Base-by-base conservation (phyloP, 2,113 vertebrate species). In the Thamnaconus septentrionalis region DNA sequence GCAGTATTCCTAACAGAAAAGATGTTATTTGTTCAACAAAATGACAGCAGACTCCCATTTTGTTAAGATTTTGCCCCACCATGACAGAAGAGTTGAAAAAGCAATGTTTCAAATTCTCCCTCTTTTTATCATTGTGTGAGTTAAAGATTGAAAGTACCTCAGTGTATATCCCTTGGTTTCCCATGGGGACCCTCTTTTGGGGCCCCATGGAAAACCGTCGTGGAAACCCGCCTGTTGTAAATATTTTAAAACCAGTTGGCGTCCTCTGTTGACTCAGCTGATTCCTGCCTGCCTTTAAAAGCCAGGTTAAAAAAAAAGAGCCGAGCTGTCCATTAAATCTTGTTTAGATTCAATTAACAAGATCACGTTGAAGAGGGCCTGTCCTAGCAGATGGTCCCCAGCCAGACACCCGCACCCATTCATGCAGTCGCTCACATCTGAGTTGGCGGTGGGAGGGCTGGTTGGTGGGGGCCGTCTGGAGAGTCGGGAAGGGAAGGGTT, bases 261-360 rank as follows among this genome's bases (percentile, higher is more conserved):
- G 5, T 8, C 4, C 31, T 40, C 18, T 67, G 56, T 79, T 76
- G 41, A 75, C 73, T 75, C 70, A 82, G 71, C 83, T 75, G 61
- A 65, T 56, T 43, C 4, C 41, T 9, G 44, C 44, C 44, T 45
- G 5, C 7, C 5, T 7, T 45, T 45, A 31, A 31, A 31, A 31
- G 18, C 18, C 18, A 31, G 18, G 18, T 31, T 31, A 31, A 31
- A 2, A 31, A 31, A 31, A 31, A 31, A 31, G 18, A 31, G 18
- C 18, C 18, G 18, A 31, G 8, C 12, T 47, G 65, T 71, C 64
- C 70, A 11, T 62, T 66, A 66, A 62, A 42, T 61, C 7, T 70
- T 87, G 78, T 89, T 90, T 85, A 80, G 44, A 18, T 83, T 87
- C 49, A 75, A 88, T 89, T 91, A 75, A 65, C 89, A 83, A 59